Conservation (phyloP, 1,140 invertebrate genomes). For the Geopemphigus sp. region DNA sequence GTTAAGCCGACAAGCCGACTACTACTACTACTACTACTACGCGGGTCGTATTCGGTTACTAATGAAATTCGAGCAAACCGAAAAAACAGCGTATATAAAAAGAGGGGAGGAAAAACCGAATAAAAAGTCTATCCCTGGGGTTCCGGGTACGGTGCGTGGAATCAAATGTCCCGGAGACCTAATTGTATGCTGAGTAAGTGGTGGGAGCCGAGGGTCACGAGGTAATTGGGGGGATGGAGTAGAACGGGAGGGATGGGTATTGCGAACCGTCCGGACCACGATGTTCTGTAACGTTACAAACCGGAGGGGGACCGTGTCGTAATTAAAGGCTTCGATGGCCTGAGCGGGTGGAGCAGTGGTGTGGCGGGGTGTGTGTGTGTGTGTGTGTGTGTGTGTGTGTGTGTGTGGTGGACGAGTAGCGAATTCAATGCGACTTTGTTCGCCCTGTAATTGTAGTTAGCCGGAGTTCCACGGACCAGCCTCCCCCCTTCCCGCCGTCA, state of each 20-base stretch:
- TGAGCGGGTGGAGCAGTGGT: neutral
- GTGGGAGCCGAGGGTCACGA: too few species aligned
- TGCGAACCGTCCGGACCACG: conserved; percentile 21
- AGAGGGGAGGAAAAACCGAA: too few species aligned
- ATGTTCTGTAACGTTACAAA: conserved; percentile 27
- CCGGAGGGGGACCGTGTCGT: conserved; percentile 21
- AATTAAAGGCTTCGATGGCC: conserved; percentile 46
- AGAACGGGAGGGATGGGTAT: neutral
- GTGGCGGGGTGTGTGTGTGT: too few species aligned
- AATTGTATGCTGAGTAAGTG: conserved; percentile 13
- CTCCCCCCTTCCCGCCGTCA: too few species aligned
- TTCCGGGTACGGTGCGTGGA: neutral
- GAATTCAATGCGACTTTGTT: conserved; percentile 39
- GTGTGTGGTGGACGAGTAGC: neutral
- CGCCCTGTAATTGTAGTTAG: conserved; percentile 37
- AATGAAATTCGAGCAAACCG: conserved; percentile 24
- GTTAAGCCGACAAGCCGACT: conserved; percentile 17
- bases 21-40: too few species aligned
- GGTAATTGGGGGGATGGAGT: too few species aligned
- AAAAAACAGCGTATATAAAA: neutral
- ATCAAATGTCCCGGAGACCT: conserved; percentile 38
- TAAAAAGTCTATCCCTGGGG: conserved; percentile 26
- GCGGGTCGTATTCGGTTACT: conserved; percentile 29
- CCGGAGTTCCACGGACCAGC: too few species aligned
- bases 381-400: too few species aligned